Evolutionary conservation across 2,797 vertebrate genomes (phyloP).

Genomic region (Psittacula echo): DNA sequence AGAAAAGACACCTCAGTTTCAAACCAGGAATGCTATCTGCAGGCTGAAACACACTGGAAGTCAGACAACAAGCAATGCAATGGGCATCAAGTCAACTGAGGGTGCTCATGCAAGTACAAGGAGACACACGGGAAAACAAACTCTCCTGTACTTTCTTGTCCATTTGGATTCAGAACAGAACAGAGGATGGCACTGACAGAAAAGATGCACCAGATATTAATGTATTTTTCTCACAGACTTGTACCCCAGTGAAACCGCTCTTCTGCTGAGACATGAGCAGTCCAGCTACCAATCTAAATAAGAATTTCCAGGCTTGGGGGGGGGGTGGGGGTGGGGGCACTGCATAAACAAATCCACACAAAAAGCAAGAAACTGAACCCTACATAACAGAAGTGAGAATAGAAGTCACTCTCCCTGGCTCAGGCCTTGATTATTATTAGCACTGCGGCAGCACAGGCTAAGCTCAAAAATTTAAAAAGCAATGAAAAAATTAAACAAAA

Average conservation of each 20-base stretch:
- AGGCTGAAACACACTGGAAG: not conserved
- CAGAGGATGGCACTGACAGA: not conserved
- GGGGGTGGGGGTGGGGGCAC: no score
- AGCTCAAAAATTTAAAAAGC: not conserved
- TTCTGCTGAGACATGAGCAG: rapidly evolving
- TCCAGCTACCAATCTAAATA: not conserved
- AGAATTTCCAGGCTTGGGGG: not conserved
- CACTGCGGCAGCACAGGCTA: rapidly evolving
- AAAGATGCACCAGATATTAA: rapidly evolving
- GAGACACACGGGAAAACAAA: not conserved
- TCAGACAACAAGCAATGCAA: not conserved
- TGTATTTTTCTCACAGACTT: rapidly evolving
- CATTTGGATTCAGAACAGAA: not conserved
- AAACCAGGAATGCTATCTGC: not conserved
- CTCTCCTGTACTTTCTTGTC: not conserved
- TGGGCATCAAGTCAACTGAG: not conserved
- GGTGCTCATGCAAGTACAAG: not conserved
- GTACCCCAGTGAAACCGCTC: rapidly evolving
- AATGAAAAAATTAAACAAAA: not conserved
- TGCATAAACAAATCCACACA: rapidly evolving
- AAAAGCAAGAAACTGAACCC: not conserved
- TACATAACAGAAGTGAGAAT: not conserved
- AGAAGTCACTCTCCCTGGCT: rapidly evolving
- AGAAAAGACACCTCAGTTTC: not conserved
- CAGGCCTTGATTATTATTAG: not conserved